Conservation (phyloP, 2,888 invertebrate species). For the Stramonita haemastoma region DNA sequence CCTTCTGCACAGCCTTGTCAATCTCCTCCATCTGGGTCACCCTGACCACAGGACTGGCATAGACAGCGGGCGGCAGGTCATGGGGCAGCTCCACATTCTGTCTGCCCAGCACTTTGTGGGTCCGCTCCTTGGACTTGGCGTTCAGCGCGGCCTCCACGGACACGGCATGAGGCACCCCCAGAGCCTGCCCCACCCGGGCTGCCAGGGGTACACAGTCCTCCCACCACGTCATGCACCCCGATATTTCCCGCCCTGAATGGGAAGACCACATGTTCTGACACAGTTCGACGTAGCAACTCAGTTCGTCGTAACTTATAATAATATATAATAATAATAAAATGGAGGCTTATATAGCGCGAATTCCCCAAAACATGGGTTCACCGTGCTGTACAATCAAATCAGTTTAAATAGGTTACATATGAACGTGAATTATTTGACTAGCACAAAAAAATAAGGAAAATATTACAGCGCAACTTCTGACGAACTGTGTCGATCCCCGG, state of each 20-base stretch:
- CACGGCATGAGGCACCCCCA: conserved; percentile 48
- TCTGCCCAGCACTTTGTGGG: conserved; percentile 49
- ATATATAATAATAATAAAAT: no score
- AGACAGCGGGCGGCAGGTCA: conserved; percentile 56
- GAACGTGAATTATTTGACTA: no score
- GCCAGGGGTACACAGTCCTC: conserved; percentile 64
- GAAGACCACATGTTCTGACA: no score
- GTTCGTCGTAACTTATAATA: no score
- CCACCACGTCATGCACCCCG: conserved; percentile 64
- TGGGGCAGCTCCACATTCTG: conserved; percentile 57
- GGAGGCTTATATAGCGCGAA: no score
- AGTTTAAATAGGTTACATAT: no score
- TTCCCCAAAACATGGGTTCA: no score
- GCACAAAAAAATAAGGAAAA: no score
- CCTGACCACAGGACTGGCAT: conserved; percentile 48
- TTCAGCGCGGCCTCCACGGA: conserved; percentile 49
- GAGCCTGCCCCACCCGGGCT: conserved; percentile 53
- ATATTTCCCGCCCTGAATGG: conserved; percentile 33
- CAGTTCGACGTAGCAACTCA: no score
- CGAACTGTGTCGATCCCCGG: no score
- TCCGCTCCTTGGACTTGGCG: conserved; percentile 60
- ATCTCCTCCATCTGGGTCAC: conserved; percentile 49
- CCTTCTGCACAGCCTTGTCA: conserved; percentile 42
- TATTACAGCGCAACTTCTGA: no score
- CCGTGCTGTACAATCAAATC: no score